Percentiles rank a stretch among this genome's conserved stretches.
These are phyloP conservation scores for Pituophis catenifer DNA, from an alignment of 2,113 vertebrate species.

Conservation along the genomic window DNA sequence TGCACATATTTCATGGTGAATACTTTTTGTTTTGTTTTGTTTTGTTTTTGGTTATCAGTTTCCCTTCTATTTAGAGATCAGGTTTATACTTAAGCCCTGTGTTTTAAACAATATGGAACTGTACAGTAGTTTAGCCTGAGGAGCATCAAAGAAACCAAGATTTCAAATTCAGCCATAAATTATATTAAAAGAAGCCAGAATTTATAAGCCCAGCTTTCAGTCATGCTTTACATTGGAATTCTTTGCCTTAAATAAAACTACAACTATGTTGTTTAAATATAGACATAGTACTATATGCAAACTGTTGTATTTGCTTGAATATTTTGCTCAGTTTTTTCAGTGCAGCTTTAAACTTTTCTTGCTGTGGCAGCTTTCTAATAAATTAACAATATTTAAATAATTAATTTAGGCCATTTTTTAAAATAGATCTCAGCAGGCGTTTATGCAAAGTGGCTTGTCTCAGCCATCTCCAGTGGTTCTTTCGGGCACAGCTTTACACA, in stretches of 20 bases:
- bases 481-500: conserved; percentile 91
- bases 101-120: not conserved
- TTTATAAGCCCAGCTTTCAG: not conserved
- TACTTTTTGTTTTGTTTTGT: not conserved
- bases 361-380: not conserved
- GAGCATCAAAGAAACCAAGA: not conserved
- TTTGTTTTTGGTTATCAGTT: not conserved
- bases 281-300: not conserved
- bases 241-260: not conserved
- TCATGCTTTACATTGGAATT: not conserved
- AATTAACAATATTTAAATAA: conserved; percentile 7
- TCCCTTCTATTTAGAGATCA: not conserved
- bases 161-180: not conserved
- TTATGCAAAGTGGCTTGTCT: conserved; percentile 94
- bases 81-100: not conserved
- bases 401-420: not conserved
- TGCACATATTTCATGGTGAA: not conserved
- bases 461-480: conserved; percentile 93
- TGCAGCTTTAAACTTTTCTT: not conserved
- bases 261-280: not conserved
- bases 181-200: not conserved
- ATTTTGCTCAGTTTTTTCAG: not conserved
- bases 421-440: conserved; percentile 92
- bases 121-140: not conserved
- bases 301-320: not conserved